A percentile compares a stretch with the other conserved stretches of the same genome.
Conservation (phyloP, 2,113 vertebrate species). For the Oreotrochilus melanogaster region DNA sequence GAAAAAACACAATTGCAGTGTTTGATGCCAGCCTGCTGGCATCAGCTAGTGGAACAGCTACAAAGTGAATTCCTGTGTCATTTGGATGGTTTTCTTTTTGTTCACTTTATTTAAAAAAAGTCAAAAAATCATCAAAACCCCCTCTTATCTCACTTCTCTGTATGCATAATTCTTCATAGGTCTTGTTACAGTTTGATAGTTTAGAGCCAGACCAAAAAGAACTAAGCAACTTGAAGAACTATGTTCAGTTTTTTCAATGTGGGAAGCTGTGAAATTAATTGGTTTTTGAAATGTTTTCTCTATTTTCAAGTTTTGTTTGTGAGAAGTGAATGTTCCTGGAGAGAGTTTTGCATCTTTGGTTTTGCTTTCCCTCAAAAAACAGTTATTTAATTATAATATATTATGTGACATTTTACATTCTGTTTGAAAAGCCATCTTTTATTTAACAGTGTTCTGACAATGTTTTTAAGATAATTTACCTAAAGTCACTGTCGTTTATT, state of each 20-base stretch:
- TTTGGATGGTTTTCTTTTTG: not conserved
- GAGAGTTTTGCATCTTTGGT: not conserved
- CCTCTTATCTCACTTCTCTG: not conserved
- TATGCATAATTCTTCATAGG: not conserved
- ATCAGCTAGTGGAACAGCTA: too few species aligned
- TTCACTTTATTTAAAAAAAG: not conserved
- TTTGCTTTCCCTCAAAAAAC: not conserved
- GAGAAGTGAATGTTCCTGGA: not conserved
- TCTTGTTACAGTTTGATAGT: not conserved
- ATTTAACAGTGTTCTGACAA: slow-evolving; percentile 32
- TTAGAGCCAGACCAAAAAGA: not conserved
- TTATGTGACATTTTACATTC: slow-evolving; percentile 43
- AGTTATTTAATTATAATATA: slow-evolving; percentile 8
- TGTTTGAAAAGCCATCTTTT: slow-evolving; percentile 56
- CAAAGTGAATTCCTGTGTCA: not conserved
- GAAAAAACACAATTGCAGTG: not conserved
- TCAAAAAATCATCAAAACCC: not conserved
- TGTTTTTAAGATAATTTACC: slow-evolving; percentile 33
- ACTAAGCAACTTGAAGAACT: not conserved
- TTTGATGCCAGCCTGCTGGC: not conserved
- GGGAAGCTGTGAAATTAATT: slow-evolving; percentile 26
- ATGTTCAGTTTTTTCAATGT: not conserved
- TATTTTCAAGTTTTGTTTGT: slow-evolving; percentile 1
- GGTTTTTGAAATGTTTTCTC: not conserved
- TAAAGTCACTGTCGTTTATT: slow-evolving; percentile 25